phyloP scores from a whole-genome alignment of 2,888 invertebrate genomes.

The Melipona beecheii region DNA sequence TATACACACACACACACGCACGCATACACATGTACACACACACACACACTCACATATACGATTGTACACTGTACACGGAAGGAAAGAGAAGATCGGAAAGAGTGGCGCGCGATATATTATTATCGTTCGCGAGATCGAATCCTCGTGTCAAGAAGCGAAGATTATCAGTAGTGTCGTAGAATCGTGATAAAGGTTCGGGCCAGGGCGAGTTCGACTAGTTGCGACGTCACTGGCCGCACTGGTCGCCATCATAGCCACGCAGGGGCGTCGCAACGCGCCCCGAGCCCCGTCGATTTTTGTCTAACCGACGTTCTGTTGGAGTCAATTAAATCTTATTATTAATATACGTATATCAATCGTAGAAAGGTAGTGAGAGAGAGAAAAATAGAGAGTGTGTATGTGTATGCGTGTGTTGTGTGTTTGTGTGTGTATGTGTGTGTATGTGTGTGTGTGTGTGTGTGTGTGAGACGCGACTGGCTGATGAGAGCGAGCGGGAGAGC shows the following conservation, averaged over 20 bases:
- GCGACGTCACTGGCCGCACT: not conserved
- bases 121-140: constrained; percentile 40
- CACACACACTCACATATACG: constrained; percentile 1
- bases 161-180: constrained; percentile 58
- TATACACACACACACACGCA: constrained; percentile 9
- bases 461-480: constrained; percentile 28
- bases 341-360: constrained; percentile 74
- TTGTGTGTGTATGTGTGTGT: not conserved
- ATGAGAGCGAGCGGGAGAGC: constrained; percentile 50
- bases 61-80: not conserved
- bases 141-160: constrained; percentile 31
- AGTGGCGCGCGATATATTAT: constrained; percentile 12
- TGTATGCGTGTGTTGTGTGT: not conserved
- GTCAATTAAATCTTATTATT: constrained; percentile 83
- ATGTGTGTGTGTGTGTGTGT: not conserved
- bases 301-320: constrained; percentile 80
- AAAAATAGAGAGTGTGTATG: constrained; percentile 12
- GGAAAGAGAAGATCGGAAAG: not conserved
- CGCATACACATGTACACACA: not conserved
- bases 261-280: not conserved
- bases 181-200: constrained; percentile 39
- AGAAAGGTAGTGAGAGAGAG: constrained; percentile 36
- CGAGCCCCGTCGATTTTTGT: constrained; percentile 59
- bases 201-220: not conserved
- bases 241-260: not conserved